These are phyloP conservation scores for Hystrix cristata DNA, from an alignment of 2,113 vertebrate species.

Conservation along the genomic window DNA sequence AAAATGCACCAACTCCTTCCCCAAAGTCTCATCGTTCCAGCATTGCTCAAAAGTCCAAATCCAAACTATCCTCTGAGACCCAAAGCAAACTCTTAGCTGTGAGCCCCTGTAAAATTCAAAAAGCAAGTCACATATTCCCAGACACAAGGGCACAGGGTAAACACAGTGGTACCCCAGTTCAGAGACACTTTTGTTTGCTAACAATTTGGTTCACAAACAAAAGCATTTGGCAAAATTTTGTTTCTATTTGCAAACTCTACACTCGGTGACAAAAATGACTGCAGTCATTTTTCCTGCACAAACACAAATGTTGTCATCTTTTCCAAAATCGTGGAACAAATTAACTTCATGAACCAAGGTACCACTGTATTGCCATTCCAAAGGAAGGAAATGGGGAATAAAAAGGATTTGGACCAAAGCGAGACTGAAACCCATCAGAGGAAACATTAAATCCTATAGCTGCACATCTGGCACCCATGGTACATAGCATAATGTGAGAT, in stretches of 20 bases:
- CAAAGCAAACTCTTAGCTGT: not conserved
- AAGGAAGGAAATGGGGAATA: not conserved
- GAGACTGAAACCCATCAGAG: not conserved
- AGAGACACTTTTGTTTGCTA: too few species aligned
- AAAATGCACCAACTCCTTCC: not conserved
- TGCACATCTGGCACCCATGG: not conserved
- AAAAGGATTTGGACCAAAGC: not conserved
- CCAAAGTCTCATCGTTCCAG: not conserved
- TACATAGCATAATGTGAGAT: not conserved
- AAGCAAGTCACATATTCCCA: not conserved
- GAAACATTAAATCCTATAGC: not conserved
- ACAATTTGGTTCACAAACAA: too few species aligned
- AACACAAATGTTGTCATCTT: too few species aligned
- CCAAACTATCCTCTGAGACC: not conserved
- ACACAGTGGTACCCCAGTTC: not conserved
- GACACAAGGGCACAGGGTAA: not conserved
- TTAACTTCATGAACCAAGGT: too few species aligned
- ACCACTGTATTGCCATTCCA: not conserved
- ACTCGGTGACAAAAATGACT: too few species aligned
- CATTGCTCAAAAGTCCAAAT: not conserved
- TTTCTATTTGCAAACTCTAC: too few species aligned
- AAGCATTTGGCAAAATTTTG: too few species aligned
- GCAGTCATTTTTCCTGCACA: too few species aligned
- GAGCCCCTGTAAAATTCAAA: not conserved
- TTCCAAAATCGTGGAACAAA: too few species aligned